Evolutionary conservation across 2,888 invertebrate species (phyloP), one percentile per base, ranked within the genome.

Genomic region (Microctonus aethiopoides): DNA sequence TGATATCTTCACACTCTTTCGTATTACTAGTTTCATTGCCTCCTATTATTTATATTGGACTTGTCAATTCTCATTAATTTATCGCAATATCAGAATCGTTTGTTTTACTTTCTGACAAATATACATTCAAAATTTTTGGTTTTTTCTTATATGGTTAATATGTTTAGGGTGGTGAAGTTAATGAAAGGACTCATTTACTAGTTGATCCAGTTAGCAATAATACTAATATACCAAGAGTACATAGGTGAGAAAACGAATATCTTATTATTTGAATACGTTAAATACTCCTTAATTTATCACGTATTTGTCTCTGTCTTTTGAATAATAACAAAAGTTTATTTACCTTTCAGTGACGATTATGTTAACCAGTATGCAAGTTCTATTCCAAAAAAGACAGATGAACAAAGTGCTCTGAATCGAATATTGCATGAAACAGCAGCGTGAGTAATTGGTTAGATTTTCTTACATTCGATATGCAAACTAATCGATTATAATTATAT

Each of bases 401-500:
- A 97, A 85, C 96, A 96, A 88, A 95, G 94, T 80, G 96, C 95
- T 0, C 89, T 97, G 61, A 95, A 92, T 84, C 92, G 94, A 87
- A 95, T 97, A 87, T 89, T 97, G 65, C 95, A 95, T 82, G 95
- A 95, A 87, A 95, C 95, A 74, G 95, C 96, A 64, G 94, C 94
- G 96, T 96, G 88, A 89, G 92, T 89, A 46, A 68, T 26, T 16
- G 63, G 39, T 29, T 29, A 51, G 32, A 22, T 54, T 67, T 72
- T 56, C 16, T 60, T 66, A 62, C 32, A 51, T 16, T 74, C 46
- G 16, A 1, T 1, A 16, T 16, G 16, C 16, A 46, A 3, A 46
- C 9, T n/a, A 16, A 56, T 62, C 61, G 29, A n/a, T 67, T 71
- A 46, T 54, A n/a, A 62, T 57, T n/a, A 41, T 57, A 20, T 59